Evolutionary conservation across 2,888 invertebrate genomes (phyloP).

Genomic region (Atherix ibis): DNA sequence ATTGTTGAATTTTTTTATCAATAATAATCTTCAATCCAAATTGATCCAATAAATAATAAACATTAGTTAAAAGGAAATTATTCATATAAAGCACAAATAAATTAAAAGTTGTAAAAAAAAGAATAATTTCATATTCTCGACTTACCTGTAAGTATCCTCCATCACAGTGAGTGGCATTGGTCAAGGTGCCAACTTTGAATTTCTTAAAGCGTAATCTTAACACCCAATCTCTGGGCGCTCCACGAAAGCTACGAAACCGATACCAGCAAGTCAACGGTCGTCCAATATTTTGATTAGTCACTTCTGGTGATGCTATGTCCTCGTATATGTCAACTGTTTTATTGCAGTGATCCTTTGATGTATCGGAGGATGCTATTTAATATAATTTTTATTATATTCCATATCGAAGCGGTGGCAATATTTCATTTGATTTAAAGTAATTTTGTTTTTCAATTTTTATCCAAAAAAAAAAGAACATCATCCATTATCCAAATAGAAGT

Average conservation of each 20-base stretch:
- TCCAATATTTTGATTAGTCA: slow-evolving; percentile 66
- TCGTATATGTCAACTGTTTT: slow-evolving; percentile 89
- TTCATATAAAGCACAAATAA: too few species aligned
- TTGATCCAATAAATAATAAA: too few species aligned
- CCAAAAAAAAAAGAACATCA: too few species aligned
- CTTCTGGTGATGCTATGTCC: slow-evolving; percentile 75
- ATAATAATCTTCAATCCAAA: too few species aligned
- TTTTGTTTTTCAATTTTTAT: too few species aligned
- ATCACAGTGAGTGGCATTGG: slow-evolving; percentile 76
- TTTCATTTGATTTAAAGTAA: too few species aligned
- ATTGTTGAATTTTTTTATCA: too few species aligned
- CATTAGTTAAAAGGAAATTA: too few species aligned
- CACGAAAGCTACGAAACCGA: slow-evolving; percentile 74
- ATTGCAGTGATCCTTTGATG: slow-evolving; percentile 69
- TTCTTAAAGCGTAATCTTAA: slow-evolving; percentile 78
- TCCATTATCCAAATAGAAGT: too few species aligned
- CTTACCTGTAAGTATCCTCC: slow-evolving; percentile 77
- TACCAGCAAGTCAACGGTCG: slow-evolving; percentile 81
- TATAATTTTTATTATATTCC: slow-evolving; percentile 1
- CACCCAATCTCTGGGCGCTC: slow-evolving; percentile 81
- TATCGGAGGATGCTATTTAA: slow-evolving; percentile 20
- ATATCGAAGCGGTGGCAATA: not conserved
- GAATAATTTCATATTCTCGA: too few species aligned
- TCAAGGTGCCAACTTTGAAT: slow-evolving; percentile 75
- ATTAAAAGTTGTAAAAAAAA: too few species aligned